phyloP scores from a whole-genome alignment of 2,888 invertebrate genomes.

The Gymnosoma rotundatum region DNA sequence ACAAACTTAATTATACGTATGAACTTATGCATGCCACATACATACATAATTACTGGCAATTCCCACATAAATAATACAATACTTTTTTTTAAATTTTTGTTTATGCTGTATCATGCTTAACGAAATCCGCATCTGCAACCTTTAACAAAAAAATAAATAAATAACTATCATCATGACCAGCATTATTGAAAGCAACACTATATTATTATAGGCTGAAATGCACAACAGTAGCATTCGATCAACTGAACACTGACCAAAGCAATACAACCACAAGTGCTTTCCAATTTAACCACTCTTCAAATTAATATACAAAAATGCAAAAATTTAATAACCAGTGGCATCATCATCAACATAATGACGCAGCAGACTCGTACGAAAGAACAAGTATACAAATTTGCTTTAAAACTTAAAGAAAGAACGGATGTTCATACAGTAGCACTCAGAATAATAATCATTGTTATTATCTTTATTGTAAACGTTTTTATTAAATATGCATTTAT shows the following conservation, averaged over 20 bases:
- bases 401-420: neutral
- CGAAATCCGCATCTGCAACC: conserved; percentile 10
- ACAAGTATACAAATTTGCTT: neutral
- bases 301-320: neutral
- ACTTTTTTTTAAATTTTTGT: conserved; percentile 21
- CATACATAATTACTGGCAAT: neutral
- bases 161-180: conserved; percentile 34
- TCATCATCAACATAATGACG: neutral
- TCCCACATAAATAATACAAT: neutral
- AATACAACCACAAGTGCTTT: neutral
- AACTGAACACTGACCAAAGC: neutral
- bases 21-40: neutral
- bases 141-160: neutral
- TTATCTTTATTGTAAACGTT: neutral
- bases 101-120: conserved; percentile 14
- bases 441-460: neutral
- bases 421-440: neutral
- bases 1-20: neutral
- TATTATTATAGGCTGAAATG: neutral
- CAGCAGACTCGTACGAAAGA: neutral
- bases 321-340: neutral
- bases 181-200: conserved; percentile 21
- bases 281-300: neutral
- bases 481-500: too few species aligned
- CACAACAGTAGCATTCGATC: neutral